A percentile compares a stretch with the other conserved stretches of the same genome.
phyloP scores from a whole-genome alignment of 2,113 vertebrate genomes.

The Aphelocoma coerulescens region DNA sequence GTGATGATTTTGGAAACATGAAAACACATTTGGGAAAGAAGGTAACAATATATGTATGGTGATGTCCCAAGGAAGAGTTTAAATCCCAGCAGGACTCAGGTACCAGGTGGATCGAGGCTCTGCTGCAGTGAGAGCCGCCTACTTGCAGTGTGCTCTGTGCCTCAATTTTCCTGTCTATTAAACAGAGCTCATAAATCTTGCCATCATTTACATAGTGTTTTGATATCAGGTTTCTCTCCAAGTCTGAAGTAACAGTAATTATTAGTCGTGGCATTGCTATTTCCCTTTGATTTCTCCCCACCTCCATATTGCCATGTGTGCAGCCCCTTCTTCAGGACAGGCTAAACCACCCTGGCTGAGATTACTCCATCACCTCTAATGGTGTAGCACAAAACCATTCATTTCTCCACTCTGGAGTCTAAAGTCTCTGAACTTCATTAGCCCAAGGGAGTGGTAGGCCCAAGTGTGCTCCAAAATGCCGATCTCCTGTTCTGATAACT shows the following conservation, averaged over 20 bases:
- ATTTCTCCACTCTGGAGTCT: conserved; percentile 38
- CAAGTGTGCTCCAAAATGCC: conserved; percentile 37
- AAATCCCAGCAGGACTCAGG: background rate
- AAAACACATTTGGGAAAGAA: background rate
- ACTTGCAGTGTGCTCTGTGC: background rate
- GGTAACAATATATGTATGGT: rapidly evolving
- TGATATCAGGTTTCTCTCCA: conserved; percentile 22
- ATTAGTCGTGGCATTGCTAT: conserved; percentile 30
- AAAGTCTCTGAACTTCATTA: conserved; percentile 54
- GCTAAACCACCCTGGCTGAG: background rate
- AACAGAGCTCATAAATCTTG: conserved; percentile 21
- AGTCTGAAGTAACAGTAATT: conserved; percentile 57
- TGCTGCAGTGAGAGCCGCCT: background rate
- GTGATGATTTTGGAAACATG: background rate
- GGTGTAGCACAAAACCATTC: conserved; percentile 32
- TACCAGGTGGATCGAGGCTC: background rate
- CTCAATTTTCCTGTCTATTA: background rate
- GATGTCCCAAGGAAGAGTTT: background rate
- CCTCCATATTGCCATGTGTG: background rate
- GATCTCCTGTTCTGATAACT: conserved; percentile 58
- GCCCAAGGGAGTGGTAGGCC: conserved; percentile 62
- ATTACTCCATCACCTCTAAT: conserved; percentile 50
- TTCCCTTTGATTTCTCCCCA: conserved; percentile 53
- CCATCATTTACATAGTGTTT: conserved; percentile 55
- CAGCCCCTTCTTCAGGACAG: conserved; percentile 43